Evolutionary conservation across 2,888 invertebrate species (phyloP).

Genomic region (Ametastegia equiseti): DNA sequence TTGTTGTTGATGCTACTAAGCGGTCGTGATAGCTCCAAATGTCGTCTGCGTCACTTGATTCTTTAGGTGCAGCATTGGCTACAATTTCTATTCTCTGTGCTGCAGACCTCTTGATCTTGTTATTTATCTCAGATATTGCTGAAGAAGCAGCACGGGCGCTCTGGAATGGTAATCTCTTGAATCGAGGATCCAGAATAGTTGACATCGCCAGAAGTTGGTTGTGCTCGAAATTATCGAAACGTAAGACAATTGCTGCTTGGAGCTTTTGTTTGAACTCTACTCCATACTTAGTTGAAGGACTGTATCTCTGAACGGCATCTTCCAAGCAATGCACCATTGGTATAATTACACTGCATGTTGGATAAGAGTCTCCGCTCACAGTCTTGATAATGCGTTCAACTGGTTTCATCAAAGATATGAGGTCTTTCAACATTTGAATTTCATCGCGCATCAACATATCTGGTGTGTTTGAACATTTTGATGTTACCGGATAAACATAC

Average conservation of each 20-base stretch:
- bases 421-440: conserved; percentile 51
- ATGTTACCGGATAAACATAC: background rate
- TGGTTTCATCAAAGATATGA: conserved; percentile 53
- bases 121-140: conserved; percentile 31
- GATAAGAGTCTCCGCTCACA: conserved; percentile 55
- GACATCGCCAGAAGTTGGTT: background rate
- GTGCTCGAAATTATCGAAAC: background rate
- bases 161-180: background rate
- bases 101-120: conserved; percentile 43
- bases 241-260: background rate
- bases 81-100: background rate
- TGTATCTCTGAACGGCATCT: background rate
- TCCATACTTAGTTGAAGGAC: conserved; percentile 49
- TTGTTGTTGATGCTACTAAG: conserved; percentile 30
- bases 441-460: conserved; percentile 48
- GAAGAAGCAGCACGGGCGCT: background rate
- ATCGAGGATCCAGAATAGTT: background rate
- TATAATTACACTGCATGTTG: conserved; percentile 57
- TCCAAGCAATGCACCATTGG: conserved; percentile 52
- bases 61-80: background rate
- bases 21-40: conserved; percentile 48
- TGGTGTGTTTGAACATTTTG: background rate
- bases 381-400: conserved; percentile 54
- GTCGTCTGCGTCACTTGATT: background rate
- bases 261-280: background rate